Evolutionary conservation across 2,888 invertebrate species (phyloP).

Genomic region (Parthenolecanium corni): DNA sequence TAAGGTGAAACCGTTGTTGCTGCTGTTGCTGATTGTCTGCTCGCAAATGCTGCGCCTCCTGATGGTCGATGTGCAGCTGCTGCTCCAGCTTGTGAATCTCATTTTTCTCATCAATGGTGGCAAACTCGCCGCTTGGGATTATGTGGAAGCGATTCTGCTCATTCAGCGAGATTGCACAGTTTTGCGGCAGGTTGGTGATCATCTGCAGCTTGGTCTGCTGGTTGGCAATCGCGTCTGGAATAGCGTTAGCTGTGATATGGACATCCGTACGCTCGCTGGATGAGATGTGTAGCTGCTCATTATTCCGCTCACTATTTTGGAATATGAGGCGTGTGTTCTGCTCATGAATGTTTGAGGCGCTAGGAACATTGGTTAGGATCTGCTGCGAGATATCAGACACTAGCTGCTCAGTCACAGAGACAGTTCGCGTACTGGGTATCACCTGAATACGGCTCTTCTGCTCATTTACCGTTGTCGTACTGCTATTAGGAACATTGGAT

Average conservation of each 20-base stretch:
- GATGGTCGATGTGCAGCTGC: neutral
- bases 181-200: constrained; percentile 31
- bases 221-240: neutral
- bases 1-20: constrained; percentile 3
- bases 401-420: constrained; percentile 32
- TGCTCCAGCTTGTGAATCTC: neutral
- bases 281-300: constrained; percentile 7
- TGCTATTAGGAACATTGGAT: constrained; percentile 31
- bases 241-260: constrained; percentile 15
- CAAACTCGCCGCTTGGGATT: constrained; percentile 12
- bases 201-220: constrained; percentile 32
- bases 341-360: constrained; percentile 29
- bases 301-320: constrained; percentile 6
- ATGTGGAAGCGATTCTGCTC: constrained; percentile 28
- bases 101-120: constrained; percentile 2
- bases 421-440: constrained; percentile 31
- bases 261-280: constrained; percentile 22
- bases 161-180: constrained; percentile 24
- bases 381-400: constrained; percentile 30
- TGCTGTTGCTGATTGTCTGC: neutral
- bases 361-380: constrained; percentile 33
- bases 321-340: constrained; percentile 22
- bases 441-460: constrained; percentile 33
- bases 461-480: constrained; percentile 23
- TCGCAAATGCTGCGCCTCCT: neutral